These are phyloP conservation scores for Monodelphis domestica DNA, from an alignment of 2,797 vertebrate species.

Conservation along the genomic window DNA sequence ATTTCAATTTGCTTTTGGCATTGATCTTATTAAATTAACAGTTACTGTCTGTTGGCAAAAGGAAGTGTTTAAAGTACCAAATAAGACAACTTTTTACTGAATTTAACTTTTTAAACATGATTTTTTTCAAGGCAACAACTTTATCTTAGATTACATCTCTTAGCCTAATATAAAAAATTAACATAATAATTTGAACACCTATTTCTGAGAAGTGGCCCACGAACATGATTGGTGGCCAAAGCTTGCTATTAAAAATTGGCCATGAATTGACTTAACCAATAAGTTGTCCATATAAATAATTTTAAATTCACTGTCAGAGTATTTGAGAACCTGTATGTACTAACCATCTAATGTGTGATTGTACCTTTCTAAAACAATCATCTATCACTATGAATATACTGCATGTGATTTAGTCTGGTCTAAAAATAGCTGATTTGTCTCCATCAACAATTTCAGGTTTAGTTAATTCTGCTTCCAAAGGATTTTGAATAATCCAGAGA, in stretches of 20 bases:
- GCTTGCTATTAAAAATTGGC: slow-evolving; percentile 11
- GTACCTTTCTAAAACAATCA: background rate
- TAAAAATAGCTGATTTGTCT: background rate
- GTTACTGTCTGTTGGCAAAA: too few species aligned
- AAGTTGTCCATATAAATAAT: slow-evolving; percentile 43
- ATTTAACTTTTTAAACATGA: slow-evolving; percentile 21
- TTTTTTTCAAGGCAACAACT: background rate
- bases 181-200: background rate
- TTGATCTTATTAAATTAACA: background rate
- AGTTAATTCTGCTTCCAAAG: background rate
- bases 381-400: slow-evolving; percentile 11
- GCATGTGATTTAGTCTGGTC: background rate
- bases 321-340: background rate
- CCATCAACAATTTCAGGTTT: background rate
- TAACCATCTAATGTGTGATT: background rate
- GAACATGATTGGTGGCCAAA: background rate
- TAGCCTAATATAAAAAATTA: background rate
- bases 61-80: background rate
- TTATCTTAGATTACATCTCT: slow-evolving; percentile 31
- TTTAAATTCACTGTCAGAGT: slow-evolving; percentile 18
- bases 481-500: slow-evolving; percentile 5
- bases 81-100: slow-evolving; percentile 12
- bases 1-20: slow-evolving; percentile 21
- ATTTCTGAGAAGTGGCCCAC: slow-evolving; percentile 4
- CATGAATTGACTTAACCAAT: background rate